A percentile compares a stretch with the other conserved stretches of the same genome.
Evolutionary conservation across 1,140 invertebrate species (phyloP).

Genomic region (Macrosteles quadrilineatus): DNA sequence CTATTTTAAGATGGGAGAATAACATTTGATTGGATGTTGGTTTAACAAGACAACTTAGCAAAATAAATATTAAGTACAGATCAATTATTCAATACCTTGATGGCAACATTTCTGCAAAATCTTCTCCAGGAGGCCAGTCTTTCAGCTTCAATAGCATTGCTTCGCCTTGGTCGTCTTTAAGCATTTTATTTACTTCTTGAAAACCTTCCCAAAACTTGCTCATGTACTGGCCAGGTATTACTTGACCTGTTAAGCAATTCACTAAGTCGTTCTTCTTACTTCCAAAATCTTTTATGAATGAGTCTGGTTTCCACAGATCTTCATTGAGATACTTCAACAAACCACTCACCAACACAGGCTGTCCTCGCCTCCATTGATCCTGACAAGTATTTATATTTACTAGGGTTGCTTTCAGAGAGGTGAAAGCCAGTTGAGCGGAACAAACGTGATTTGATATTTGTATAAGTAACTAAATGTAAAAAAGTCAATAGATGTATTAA

Average conservation of each 20-base stretch:
- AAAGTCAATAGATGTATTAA: no score
- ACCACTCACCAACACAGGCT: constrained; percentile 93
- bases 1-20: no score
- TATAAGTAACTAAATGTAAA: no score
- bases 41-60: no score
- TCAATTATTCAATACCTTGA: no score
- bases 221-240: constrained; percentile 86
- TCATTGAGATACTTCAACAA: constrained; percentile 75
- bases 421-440: no score
- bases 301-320: constrained; percentile 87
- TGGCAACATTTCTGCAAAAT: constrained; percentile 45
- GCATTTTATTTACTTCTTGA: constrained; percentile 76
- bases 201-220: constrained; percentile 97
- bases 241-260: constrained; percentile 86
- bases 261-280: constrained; percentile 89
- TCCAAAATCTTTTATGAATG: constrained; percentile 89
- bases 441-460: no score
- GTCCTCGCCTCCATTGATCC: constrained; percentile 94
- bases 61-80: no score
- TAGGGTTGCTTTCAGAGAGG: no score
- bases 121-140: constrained; percentile 87
- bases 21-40: no score
- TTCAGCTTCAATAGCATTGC: constrained; percentile 93
- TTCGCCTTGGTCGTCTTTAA: constrained; percentile 82
- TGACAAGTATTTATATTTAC: no score